phyloP scores from a whole-genome alignment of 2,797 vertebrate genomes.

The Gambusia yucatana region DNA sequence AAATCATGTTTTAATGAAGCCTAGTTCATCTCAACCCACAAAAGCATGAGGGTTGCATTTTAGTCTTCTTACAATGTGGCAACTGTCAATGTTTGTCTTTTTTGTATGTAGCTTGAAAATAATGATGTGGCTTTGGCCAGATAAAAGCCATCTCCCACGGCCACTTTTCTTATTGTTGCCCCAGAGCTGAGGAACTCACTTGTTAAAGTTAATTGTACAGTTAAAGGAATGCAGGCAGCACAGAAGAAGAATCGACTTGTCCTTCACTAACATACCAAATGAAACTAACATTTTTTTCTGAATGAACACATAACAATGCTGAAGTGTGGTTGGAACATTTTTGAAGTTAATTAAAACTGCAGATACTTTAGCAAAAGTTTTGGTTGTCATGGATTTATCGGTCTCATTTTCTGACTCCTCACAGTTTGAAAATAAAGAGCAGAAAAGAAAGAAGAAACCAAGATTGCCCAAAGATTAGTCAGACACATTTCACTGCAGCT shows the following conservation, averaged over 20 bases:
- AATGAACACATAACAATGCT: conserved; percentile 1
- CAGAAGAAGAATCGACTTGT: neutral
- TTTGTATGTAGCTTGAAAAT: conserved; percentile 13
- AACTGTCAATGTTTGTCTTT: conserved; percentile 13
- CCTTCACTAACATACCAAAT: neutral
- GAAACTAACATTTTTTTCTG: neutral
- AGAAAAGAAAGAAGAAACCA: too few species aligned
- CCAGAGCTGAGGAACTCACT: conserved; percentile 1
- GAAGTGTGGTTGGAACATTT: neutral
- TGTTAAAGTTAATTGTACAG: conserved; percentile 3
- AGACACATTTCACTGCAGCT: neutral
- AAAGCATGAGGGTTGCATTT: neutral
- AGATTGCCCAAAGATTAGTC: neutral
- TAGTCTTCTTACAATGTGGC: conserved; percentile 16
- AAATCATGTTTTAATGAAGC: neutral
- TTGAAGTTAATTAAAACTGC: neutral
- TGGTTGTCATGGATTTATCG: conserved; percentile 1
- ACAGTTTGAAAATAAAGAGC: neutral
- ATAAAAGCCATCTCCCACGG: conserved; percentile 27
- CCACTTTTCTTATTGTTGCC: conserved; percentile 25
- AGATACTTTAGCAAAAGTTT: neutral
- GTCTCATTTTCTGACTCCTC: neutral
- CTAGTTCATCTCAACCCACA: neutral
- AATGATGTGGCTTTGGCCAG: conserved; percentile 20
- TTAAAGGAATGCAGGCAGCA: conserved; percentile 11